Evolutionary conservation across 2,113 vertebrate species (phyloP).

Genomic region (Prochilodus magdalenae): DNA sequence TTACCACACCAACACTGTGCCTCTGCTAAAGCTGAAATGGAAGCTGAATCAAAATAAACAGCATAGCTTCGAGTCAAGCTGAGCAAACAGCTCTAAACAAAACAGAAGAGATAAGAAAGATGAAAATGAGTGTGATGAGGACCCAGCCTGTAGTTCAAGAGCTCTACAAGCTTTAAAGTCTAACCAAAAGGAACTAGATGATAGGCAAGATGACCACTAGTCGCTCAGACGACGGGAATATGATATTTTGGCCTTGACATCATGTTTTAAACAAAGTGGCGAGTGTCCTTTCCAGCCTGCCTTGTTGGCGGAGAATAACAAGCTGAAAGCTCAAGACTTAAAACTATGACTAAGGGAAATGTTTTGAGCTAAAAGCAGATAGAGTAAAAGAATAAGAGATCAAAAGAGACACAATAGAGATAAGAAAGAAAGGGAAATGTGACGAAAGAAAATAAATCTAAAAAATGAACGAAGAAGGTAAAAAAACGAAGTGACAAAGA

Average conservation of each 20-base stretch:
- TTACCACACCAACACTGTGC: neutral
- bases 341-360: no score
- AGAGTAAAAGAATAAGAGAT: neutral
- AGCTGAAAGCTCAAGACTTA: neutral
- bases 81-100: neutral
- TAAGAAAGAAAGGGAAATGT: neutral
- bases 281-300: neutral
- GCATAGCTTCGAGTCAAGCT: neutral
- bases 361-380: neutral
- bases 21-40: neutral
- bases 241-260: neutral
- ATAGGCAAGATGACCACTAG: neutral
- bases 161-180: neutral
- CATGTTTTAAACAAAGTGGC: conserved; percentile 9
- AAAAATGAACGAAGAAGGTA: no score
- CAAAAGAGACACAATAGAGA: no score
- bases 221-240: neutral
- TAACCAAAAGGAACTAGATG: neutral
- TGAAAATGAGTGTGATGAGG: neutral
- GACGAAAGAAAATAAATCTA: no score
- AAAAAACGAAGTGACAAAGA: no score
- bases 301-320: neutral
- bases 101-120: neutral
- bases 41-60: neutral
- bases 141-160: neutral